phyloP scores from a whole-genome alignment of 2,888 invertebrate species.

The Caenorhabditis macrosperma region DNA sequence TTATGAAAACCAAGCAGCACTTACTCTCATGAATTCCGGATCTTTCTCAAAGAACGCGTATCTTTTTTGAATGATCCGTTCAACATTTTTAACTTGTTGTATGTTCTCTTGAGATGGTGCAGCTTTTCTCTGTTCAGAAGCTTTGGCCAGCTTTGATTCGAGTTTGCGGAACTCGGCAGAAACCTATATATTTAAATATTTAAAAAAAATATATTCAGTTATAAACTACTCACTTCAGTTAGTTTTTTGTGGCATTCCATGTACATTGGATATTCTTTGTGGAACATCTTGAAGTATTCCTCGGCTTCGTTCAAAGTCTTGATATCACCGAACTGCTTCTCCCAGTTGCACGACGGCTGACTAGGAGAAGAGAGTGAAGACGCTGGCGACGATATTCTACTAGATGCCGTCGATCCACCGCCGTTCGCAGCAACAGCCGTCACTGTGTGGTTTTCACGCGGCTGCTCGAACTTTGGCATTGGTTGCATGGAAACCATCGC shows the following conservation, averaged over 20 bases:
- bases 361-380: conserved; percentile 66
- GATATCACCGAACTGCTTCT: conserved; percentile 60
- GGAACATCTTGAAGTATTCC: conserved; percentile 62
- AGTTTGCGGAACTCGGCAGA: conserved; percentile 56
- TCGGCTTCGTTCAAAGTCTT: conserved; percentile 61
- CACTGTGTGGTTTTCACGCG: conserved; percentile 24
- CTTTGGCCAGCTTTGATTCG: conserved; percentile 50
- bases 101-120: conserved; percentile 13
- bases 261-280: conserved; percentile 73
- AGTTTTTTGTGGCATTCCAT: conserved; percentile 65
- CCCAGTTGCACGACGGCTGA: conserved; percentile 72
- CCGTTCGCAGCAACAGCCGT: conserved; percentile 36
- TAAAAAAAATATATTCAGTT: not conserved
- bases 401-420: conserved; percentile 59
- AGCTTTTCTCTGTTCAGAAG: conserved; percentile 8
- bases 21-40: conserved; percentile 63
- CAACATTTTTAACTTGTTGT: conserved; percentile 39
- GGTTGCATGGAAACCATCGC: conserved; percentile 29
- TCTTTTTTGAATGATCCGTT: conserved; percentile 32
- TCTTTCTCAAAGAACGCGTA: conserved; percentile 63
- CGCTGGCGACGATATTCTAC: conserved; percentile 63
- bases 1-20: not conserved
- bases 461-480: conserved; percentile 37
- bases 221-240: conserved; percentile 30
- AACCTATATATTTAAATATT: conserved; percentile 10